phyloP scores from a whole-genome alignment of 1,140 invertebrate genomes.

The Drosophila ercepeae region DNA sequence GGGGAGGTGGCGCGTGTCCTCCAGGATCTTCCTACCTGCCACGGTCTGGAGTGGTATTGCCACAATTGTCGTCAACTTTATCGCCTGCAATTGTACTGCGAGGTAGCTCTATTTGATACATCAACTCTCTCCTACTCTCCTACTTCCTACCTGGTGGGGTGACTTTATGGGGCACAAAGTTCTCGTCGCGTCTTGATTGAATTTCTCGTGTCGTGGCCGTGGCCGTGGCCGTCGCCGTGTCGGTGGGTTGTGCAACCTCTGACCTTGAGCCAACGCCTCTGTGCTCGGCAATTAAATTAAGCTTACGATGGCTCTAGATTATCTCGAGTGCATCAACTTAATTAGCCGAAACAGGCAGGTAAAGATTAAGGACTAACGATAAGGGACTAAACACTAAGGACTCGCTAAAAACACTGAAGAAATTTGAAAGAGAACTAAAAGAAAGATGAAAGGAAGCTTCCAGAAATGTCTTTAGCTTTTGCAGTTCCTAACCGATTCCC shows the following conservation, averaged over 20 bases:
- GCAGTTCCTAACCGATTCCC: no score
- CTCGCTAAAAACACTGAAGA: no score
- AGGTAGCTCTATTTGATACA: no score
- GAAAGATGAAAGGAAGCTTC: no score
- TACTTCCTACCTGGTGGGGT: constrained; percentile 3
- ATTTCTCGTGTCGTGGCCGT: neutral
- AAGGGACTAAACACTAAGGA: no score
- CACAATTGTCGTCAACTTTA: constrained; percentile 78
- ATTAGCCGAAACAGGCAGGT: neutral
- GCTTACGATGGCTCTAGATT: neutral
- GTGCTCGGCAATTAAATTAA: constrained; percentile 3
- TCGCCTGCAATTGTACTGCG: constrained; percentile 78
- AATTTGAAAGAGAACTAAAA: no score
- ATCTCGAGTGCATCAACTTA: neutral
- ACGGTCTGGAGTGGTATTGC: constrained; percentile 75
- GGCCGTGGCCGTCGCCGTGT: no score
- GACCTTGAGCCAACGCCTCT: constrained; percentile 20
- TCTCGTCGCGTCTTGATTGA: constrained; percentile 15
- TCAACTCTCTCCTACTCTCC: no score
- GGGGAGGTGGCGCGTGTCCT: constrained; percentile 55
- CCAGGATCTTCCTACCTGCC: neutral
- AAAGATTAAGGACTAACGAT: neutral
- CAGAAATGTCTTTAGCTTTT: no score
- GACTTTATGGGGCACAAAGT: neutral
- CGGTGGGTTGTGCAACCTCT: neutral